Evolutionary conservation across 2,113 vertebrate species (phyloP).

Genomic region (Myiozetetes cayanensis): DNA sequence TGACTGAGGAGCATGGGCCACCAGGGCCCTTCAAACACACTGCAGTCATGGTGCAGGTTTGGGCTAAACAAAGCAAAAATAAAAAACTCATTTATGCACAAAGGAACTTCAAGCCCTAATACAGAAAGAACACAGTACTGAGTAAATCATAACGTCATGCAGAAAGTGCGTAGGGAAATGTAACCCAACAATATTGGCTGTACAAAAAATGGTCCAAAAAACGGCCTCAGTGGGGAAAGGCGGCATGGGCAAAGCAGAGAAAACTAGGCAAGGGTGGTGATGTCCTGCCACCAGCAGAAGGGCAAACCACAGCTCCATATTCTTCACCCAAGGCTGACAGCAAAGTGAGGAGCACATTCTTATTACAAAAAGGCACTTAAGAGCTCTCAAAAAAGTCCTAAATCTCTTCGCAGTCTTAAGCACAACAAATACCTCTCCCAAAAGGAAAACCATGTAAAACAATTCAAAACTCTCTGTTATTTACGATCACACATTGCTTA

Average conservation of each 20-base stretch:
- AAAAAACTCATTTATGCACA: background rate
- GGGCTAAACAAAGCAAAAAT: background rate
- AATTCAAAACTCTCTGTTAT: background rate
- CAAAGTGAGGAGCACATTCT: background rate
- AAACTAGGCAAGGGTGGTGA: background rate
- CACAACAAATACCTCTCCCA: background rate
- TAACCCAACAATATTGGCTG: background rate
- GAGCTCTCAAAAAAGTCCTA: background rate
- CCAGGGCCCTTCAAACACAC: background rate
- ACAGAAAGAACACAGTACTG: background rate
- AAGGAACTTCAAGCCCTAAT: background rate
- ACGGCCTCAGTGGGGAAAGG: background rate
- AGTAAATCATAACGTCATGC: background rate
- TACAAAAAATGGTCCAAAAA: background rate
- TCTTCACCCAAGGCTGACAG: background rate
- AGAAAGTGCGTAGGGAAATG: fast-evolving
- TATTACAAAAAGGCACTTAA: background rate
- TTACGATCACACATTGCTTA: background rate
- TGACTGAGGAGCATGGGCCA: background rate
- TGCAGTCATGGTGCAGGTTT: background rate
- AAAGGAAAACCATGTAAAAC: background rate
- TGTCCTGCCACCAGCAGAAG: background rate
- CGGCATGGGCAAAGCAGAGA: background rate
- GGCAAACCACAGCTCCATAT: background rate
- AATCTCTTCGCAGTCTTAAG: background rate